Evolutionary conservation across 2,113 vertebrate species (phyloP).

Genomic region (Collichthys lucidus): DNA sequence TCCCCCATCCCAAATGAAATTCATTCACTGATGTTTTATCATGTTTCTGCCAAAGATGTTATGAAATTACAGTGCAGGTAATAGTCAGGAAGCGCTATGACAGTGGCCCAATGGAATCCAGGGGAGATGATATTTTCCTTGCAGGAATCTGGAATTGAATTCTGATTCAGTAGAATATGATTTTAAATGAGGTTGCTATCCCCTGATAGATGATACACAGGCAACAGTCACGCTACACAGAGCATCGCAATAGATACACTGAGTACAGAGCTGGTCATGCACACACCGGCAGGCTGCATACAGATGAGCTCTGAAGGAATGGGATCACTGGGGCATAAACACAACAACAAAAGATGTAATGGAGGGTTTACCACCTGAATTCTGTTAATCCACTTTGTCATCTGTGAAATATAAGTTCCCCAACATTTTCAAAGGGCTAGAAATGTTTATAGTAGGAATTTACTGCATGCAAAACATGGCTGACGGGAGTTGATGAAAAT

Average conservation of each 20-base stretch:
- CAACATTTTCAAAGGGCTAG: slow-evolving; percentile 16
- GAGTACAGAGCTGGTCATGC: slow-evolving; percentile 61
- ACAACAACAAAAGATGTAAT: slow-evolving; percentile 64
- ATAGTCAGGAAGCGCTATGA: slow-evolving; percentile 73
- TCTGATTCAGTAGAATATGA: slow-evolving; percentile 80
- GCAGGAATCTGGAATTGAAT: slow-evolving; percentile 80
- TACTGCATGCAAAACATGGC: neutral
- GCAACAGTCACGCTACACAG: slow-evolving; percentile 76
- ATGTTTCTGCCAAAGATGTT: slow-evolving; percentile 59
- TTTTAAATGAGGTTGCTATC: slow-evolving; percentile 76
- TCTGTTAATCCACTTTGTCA: slow-evolving; percentile 37
- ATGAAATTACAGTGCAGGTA: slow-evolving; percentile 70
- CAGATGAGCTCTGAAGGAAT: slow-evolving; percentile 65
- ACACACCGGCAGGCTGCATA: slow-evolving; percentile 70
- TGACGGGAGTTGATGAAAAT: neutral
- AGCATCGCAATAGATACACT: slow-evolving; percentile 73
- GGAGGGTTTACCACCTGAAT: slow-evolving; percentile 54
- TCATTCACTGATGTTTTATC: slow-evolving; percentile 68
- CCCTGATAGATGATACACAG: slow-evolving; percentile 76
- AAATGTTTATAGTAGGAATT: neutral
- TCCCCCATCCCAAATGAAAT: slow-evolving; percentile 55
- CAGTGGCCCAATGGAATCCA: slow-evolving; percentile 72
- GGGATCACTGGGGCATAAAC: slow-evolving; percentile 66
- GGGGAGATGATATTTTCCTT: slow-evolving; percentile 78
- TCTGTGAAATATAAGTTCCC: slow-evolving; percentile 35